Evolutionary conservation across 2,797 vertebrate species (phyloP), one percentile per base, ranked within the genome.

Genomic region (Lerista edwardsae): DNA sequence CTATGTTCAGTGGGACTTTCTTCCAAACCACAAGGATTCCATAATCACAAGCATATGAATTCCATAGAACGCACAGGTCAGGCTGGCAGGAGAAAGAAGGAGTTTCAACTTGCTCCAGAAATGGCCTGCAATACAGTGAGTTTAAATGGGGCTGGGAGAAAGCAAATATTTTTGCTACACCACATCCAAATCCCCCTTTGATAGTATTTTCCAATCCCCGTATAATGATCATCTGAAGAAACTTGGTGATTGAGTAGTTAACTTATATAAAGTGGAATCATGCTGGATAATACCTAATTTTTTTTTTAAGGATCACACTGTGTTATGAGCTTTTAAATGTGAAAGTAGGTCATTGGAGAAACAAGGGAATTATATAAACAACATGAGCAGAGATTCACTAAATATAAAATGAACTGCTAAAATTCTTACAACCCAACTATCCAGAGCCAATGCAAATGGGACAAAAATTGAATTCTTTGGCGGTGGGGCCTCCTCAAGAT

Each of bases 311-410:
- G 84, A 65, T 67, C 3, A 31, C 73, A 83, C 87, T 89, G 79
- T 69, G 91, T 92, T 89, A 88, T 80, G 73, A 86, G 88, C 90
- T 93, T 94, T 93, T 92, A 91, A 95, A 91, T 86, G 83, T 83
- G 57, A 51, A 80, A 90, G 73, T 90, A 86, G 87, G 91, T 90
- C 89, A 93, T 62, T 75, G 82, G 83, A 83, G 65, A 79, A 93
- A 59, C 83, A 86, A 79, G 69, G 61, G 75, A 51, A 74, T 61
- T 83, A 67, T 75, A 83, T 79, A 75, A 82, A 71, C 73, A 62
- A 80, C 51, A 34, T 81, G n/a, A 80, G 39, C 31, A 72, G 75
- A 59, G 23, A 68, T 68, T 79, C 69, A 69, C 34, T 79, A 47
- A 79, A 72, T 55, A 62, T 76, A 62, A 34, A 69, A 89, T 25